Evolutionary conservation across 2,113 vertebrate genomes (phyloP), one percentile per base, ranked within the genome.

Genomic region (Lepus europaeus): DNA sequence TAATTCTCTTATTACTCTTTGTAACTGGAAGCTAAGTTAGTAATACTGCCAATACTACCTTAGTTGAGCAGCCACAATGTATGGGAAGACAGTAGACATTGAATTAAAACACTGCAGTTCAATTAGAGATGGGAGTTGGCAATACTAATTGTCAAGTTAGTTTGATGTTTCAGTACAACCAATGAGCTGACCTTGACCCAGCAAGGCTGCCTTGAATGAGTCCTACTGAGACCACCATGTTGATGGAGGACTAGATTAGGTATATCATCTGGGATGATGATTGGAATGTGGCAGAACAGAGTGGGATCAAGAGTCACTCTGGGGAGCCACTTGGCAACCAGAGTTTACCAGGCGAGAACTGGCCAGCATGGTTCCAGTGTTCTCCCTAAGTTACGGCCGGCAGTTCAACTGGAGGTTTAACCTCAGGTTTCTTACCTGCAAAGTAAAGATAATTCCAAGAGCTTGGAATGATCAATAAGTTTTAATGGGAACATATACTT

Each of bases 1-100:
- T 87, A 77, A 84, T 92, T 90, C 36, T 93, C 59, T 88, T 69
- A 66, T 53, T 94, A 87, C 39, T 45, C 61, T 95, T 96, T 91
- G 33, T 78, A 94, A 88, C 74, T 79, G 39, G 94, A 95, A 90
- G 33, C 61, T 66, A 17, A 78, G 68, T 91, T 90, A 84, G 53
- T 84, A 87, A 56, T 83, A 92, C 80, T 45, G 45, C n/a, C 72
- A 91, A 25, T 33, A 73, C 51, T 56, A 49, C 36, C 77, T 74
- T 69, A 59, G 5, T 88, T 77, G 61, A 95, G 53, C 7, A 84
- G 94, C 20, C 85, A 33, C 9, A 31, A 36, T 31, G 36, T 80
- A 25, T 7, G 17, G 70, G 8, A 25, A 85, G 95, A 85, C 20
- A 76, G 6, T 80, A 53, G 29, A 36, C 16, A 51, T 2, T 56